A percentile compares a stretch with the other conserved stretches of the same genome.
Evolutionary conservation across 2,888 invertebrate genomes (phyloP).

Genomic region (Rhorus exstirpatorius): DNA sequence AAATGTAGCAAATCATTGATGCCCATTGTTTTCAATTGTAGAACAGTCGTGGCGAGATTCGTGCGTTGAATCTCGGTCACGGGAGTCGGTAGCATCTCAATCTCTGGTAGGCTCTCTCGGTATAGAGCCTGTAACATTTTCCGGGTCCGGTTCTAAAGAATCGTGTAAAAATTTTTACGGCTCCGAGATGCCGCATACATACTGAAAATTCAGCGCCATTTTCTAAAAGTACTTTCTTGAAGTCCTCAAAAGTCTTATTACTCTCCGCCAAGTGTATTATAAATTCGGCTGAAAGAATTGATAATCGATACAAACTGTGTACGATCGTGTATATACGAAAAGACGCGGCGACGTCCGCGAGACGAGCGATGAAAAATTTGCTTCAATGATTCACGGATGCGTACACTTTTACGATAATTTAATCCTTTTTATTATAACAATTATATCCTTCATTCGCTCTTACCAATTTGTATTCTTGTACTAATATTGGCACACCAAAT

Average conservation of each 20-base stretch:
- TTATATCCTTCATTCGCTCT: constrained; percentile 13
- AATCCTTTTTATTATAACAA: too few species aligned
- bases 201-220: constrained; percentile 98
- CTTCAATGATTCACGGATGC: too few species aligned
- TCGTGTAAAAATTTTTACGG: too few species aligned
- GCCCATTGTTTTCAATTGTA: constrained; percentile 99
- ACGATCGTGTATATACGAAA: background rate
- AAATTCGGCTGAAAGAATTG: constrained; percentile 96
- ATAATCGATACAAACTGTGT: constrained; percentile 63
- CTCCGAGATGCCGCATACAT: too few species aligned
- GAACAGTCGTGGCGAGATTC: constrained; percentile 97
- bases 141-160: constrained; percentile 98
- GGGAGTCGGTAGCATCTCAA: constrained; percentile 99
- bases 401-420: background rate
- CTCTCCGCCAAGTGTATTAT: constrained; percentile 97
- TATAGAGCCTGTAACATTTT: constrained; percentile 98
- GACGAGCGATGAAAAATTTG: background rate
- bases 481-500: too few species aligned
- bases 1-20: constrained; percentile 99
- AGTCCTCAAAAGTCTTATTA: constrained; percentile 94
- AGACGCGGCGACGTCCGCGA: background rate
- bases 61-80: constrained; percentile 99
- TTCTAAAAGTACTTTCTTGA: constrained; percentile 94
- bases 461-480: background rate
- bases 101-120: constrained; percentile 99